These are phyloP conservation scores for Climacteris rufus DNA, from an alignment of 2,113 vertebrate genomes.

Conservation along the genomic window DNA sequence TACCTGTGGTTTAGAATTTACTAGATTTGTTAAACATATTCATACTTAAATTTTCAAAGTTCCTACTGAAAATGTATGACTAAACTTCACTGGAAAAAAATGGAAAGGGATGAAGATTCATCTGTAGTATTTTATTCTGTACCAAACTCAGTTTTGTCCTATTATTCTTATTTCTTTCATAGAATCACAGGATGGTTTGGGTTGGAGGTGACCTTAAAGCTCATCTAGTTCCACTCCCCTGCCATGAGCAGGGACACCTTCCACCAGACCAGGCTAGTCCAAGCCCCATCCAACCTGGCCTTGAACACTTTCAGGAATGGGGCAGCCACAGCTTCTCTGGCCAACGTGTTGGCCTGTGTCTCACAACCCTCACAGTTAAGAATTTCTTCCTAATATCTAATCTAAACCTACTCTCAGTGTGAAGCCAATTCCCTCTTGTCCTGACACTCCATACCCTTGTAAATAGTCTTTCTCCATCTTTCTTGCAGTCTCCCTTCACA, in stretches of 20 bases:
- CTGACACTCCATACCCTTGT: not conserved
- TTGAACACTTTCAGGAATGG: not conserved
- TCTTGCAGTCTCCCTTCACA: not conserved
- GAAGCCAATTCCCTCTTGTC: not conserved
- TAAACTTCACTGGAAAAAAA: not conserved
- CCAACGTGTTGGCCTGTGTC: not conserved
- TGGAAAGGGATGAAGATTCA: not conserved
- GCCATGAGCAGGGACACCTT: not conserved
- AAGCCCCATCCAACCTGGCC: not conserved
- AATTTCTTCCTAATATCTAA: not conserved
- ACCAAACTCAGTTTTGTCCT: not conserved
- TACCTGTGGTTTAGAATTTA: not conserved
- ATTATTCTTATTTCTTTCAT: not conserved
- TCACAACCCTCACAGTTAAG: not conserved
- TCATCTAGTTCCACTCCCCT: accelerated
- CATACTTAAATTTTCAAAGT: not conserved
- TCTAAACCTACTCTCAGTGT: not conserved
- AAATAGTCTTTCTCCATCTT: not conserved
- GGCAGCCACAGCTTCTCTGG: not conserved
- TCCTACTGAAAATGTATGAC: not conserved
- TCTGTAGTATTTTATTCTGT: not conserved
- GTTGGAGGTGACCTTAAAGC: not conserved
- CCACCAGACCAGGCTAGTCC: not conserved
- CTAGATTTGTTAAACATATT: not conserved
- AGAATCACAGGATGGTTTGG: not conserved